These are phyloP conservation scores for Synanthedon tipuliformis DNA, from an alignment of 2,888 invertebrate species.

Conservation along the genomic window DNA sequence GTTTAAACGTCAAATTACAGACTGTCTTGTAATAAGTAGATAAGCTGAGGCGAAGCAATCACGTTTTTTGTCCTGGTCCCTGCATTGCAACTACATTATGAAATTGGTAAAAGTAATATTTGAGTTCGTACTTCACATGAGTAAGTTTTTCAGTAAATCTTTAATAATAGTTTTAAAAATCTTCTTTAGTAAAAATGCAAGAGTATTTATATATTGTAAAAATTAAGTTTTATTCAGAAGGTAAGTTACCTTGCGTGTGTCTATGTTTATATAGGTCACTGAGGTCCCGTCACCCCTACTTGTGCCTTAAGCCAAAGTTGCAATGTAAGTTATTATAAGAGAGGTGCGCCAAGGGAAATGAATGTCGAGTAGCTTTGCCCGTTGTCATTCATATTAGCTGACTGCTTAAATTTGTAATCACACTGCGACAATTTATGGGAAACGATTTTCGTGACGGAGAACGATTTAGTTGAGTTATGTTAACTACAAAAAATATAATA, in stretches of 20 bases:
- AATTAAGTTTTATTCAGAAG: too few relatives aligned
- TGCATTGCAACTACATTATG: too few relatives aligned
- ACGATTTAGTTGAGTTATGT: background rate
- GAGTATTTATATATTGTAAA: too few relatives aligned
- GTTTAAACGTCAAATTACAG: background rate
- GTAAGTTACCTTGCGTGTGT: background rate
- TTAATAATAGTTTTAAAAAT: too few relatives aligned
- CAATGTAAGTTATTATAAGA: slow-evolving; percentile 68
- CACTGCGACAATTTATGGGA: slow-evolving; percentile 50
- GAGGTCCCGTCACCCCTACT: slow-evolving; percentile 21
- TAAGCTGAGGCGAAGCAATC: too few relatives aligned
- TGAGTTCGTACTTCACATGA: too few relatives aligned
- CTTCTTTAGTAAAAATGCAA: too few relatives aligned
- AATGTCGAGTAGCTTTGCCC: slow-evolving; percentile 65
- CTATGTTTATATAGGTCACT: slow-evolving; percentile 6
- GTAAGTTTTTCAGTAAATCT: too few relatives aligned
- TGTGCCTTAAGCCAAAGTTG: slow-evolving; percentile 56
- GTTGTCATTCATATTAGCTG: slow-evolving; percentile 70
- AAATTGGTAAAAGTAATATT: too few relatives aligned
- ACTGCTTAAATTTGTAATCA: slow-evolving; percentile 67
- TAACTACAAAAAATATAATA: too few relatives aligned
- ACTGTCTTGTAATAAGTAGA: background rate
- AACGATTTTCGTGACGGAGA: background rate
- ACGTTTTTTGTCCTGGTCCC: too few relatives aligned
- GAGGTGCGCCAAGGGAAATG: slow-evolving; percentile 67